Evolutionary conservation across 2,888 invertebrate genomes (phyloP).

Genomic region (Cyrtodaria siliqua): DNA sequence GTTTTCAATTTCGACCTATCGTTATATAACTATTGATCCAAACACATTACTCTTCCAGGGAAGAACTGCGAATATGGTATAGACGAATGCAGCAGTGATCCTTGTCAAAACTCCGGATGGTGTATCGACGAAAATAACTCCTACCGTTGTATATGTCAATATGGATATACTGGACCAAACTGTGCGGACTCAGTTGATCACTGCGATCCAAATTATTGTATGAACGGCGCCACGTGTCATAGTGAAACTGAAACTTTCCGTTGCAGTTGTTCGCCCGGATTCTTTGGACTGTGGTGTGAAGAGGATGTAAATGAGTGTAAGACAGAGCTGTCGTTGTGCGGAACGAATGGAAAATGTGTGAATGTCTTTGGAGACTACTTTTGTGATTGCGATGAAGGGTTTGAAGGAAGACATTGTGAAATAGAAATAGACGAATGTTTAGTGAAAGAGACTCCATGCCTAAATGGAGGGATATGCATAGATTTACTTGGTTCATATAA

Average conservation of each 20-base stretch:
- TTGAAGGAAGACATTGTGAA: slow-evolving; percentile 54
- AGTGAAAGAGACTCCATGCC: slow-evolving; percentile 70
- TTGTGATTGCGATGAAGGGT: slow-evolving; percentile 57
- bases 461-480: slow-evolving; percentile 73
- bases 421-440: slow-evolving; percentile 54
- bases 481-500: slow-evolving; percentile 59
- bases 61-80: slow-evolving; percentile 93
- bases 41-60: too few relatives aligned
- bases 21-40: too few relatives aligned
- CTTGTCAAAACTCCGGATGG: slow-evolving; percentile 64
- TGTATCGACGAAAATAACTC: slow-evolving; percentile 67
- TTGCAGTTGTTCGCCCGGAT: slow-evolving; percentile 96
- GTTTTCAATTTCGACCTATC: too few relatives aligned
- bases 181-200: slow-evolving; percentile 67
- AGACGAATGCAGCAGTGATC: slow-evolving; percentile 90
- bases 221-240: slow-evolving; percentile 72
- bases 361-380: slow-evolving; percentile 35
- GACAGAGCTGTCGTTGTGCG: slow-evolving; percentile 27
- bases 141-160: slow-evolving; percentile 66
- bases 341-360: slow-evolving; percentile 43
- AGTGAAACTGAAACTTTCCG: slow-evolving; percentile 88
- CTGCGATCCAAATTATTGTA: slow-evolving; percentile 76
- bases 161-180: slow-evolving; percentile 58
- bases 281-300: slow-evolving; percentile 95
- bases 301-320: slow-evolving; percentile 94